Evolutionary conservation across 1,140 invertebrate species (phyloP).

Genomic region (Calliphora vicina): DNA sequence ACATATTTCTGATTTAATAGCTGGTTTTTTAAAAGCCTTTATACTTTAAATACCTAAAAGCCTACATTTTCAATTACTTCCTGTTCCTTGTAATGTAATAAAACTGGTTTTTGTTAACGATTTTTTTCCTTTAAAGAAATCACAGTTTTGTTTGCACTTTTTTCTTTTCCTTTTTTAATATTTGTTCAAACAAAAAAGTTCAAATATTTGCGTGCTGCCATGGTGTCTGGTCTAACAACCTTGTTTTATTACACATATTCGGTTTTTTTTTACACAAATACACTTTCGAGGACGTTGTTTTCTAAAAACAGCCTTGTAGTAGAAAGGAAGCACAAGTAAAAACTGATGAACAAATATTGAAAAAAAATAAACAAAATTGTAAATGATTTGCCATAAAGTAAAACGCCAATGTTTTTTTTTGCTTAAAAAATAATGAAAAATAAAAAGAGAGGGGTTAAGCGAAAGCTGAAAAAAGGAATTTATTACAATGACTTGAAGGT

Average conservation of each 20-base stretch:
- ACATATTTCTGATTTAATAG: too few species aligned
- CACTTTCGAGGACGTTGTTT: background rate
- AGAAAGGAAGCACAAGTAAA: background rate
- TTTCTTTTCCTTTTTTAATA: background rate
- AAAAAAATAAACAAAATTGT: background rate
- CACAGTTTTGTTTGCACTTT: background rate
- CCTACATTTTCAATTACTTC: background rate
- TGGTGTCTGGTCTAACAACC: background rate
- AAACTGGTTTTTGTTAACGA: too few species aligned
- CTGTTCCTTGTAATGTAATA: background rate
- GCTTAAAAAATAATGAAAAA: too few species aligned
- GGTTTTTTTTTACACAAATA: background rate
- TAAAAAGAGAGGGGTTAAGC: too few species aligned
- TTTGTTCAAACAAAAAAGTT: background rate
- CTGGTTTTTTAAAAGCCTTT: too few species aligned
- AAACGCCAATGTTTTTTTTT: too few species aligned
- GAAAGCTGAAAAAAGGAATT: too few species aligned
- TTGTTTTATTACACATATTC: too few species aligned
- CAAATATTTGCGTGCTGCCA: background rate
- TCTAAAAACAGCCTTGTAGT: background rate
- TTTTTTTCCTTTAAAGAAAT: background rate
- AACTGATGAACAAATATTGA: background rate
- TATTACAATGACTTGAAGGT: too few species aligned
- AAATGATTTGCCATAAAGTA: background rate
- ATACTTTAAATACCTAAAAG: background rate